phyloP scores from a whole-genome alignment of 2,113 vertebrate species.

The Gymnarchus niloticus region DNA sequence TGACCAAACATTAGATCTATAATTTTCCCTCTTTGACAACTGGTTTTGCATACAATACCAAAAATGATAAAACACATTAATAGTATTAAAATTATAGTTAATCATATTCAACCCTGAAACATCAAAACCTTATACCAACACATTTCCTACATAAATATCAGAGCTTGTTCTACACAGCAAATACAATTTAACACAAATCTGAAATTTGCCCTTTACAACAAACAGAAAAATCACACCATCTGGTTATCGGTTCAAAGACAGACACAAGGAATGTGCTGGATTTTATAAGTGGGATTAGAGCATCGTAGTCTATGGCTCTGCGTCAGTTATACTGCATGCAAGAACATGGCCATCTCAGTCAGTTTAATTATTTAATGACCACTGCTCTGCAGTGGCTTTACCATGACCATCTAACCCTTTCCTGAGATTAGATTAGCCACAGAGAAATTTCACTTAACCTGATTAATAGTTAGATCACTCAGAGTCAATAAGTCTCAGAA shows the following conservation, averaged over 20 bases:
- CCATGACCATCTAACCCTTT: slow-evolving; percentile 7
- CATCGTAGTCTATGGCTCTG: not conserved
- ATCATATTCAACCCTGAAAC: not conserved
- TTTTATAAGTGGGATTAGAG: not conserved
- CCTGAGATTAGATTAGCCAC: not conserved
- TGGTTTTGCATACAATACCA: not conserved
- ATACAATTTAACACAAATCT: not conserved
- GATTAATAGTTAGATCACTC: slow-evolving; percentile 11
- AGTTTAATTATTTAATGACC: slow-evolving; percentile 13
- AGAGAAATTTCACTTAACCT: not conserved
- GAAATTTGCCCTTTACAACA: not conserved
- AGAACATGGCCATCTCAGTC: not conserved
- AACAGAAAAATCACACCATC: not conserved
- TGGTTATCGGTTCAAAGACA: not conserved
- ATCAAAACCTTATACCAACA: not conserved
- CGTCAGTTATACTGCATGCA: not conserved
- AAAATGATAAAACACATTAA: not conserved
- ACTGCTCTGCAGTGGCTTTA: not conserved
- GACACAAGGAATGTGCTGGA: not conserved
- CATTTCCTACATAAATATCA: not conserved
- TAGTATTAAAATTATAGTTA: not conserved
- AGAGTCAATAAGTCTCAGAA: slow-evolving; percentile 14
- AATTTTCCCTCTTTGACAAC: not conserved
- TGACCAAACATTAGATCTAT: not conserved
- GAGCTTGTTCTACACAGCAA: not conserved